These are phyloP conservation scores for Magallana nippona DNA, from an alignment of 2,888 invertebrate genomes.

Conservation along the genomic window DNA sequence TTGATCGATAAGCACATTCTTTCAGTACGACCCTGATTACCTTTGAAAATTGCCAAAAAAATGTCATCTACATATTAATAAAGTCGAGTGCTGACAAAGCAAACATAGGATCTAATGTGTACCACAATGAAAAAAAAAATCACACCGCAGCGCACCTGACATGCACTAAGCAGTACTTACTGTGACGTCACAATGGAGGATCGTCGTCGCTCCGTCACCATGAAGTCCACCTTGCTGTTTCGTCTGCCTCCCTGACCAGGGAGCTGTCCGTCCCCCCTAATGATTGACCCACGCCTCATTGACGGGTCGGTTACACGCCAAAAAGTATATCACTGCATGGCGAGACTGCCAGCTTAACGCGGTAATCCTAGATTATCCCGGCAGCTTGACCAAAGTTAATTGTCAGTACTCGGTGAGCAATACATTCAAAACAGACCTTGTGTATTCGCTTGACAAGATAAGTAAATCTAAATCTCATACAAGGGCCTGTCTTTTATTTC, in stretches of 20 bases:
- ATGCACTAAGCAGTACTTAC: background rate
- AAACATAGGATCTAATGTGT: too few species aligned
- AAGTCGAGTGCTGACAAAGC: too few species aligned
- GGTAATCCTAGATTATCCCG: conserved; percentile 23
- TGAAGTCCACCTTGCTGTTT: conserved; percentile 36
- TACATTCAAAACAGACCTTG: background rate
- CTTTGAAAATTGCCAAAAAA: too few species aligned
- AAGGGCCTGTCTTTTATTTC: background rate
- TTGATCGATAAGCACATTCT: too few species aligned
- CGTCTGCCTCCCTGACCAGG: conserved; percentile 36
- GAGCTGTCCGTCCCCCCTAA: background rate
- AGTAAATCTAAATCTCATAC: background rate
- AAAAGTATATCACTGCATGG: background rate
- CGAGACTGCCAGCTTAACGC: background rate
- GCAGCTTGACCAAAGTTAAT: conserved; percentile 28
- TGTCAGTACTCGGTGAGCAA: background rate
- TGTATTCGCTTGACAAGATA: background rate
- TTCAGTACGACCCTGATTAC: too few species aligned
- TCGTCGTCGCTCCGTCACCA: conserved; percentile 13
- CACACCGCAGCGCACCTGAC: background rate
- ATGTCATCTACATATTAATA: too few species aligned
- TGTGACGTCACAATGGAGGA: conserved; percentile 25
- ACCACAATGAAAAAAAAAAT: background rate
- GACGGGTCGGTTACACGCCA: background rate
- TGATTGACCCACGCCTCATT: conserved; percentile 46